phyloP scores from a whole-genome alignment of 2,888 invertebrate genomes.

The Drosophila mimetica region DNA sequence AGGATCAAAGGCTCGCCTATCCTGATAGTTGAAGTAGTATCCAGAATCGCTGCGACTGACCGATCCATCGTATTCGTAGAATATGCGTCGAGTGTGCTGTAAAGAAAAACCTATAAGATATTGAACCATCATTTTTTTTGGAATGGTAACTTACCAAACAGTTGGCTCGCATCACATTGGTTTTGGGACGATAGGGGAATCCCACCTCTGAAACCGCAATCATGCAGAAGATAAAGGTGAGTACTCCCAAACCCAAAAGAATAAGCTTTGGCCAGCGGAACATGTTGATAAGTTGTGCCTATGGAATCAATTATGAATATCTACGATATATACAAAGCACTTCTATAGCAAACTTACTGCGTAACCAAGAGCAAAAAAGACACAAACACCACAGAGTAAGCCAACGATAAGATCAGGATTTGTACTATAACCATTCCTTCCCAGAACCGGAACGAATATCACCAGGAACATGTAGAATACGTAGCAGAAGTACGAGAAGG shows the following conservation, averaged over 20 bases:
- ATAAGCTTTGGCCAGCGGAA: slow-evolving; percentile 74
- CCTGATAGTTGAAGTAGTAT: slow-evolving; percentile 84
- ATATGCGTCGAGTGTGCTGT: slow-evolving; percentile 84
- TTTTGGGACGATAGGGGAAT: slow-evolving; percentile 86
- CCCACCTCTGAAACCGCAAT: slow-evolving; percentile 85
- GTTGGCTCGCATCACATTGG: slow-evolving; percentile 84
- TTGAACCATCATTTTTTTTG: background rate
- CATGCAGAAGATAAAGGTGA: slow-evolving; percentile 76
- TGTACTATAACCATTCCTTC: slow-evolving; percentile 84
- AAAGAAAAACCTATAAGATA: background rate
- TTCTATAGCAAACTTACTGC: slow-evolving; percentile 80
- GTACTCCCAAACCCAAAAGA: slow-evolving; percentile 78
- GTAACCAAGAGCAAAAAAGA: slow-evolving; percentile 79
- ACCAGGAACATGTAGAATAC: slow-evolving; percentile 84
- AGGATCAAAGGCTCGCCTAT: slow-evolving; percentile 67
- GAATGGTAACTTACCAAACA: slow-evolving; percentile 83
- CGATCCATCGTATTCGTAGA: slow-evolving; percentile 80
- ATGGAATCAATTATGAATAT: slow-evolving; percentile 57
- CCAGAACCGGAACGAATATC: slow-evolving; percentile 87
- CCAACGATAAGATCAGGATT: slow-evolving; percentile 86
- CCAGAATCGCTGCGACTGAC: slow-evolving; percentile 84
- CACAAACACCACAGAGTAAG: slow-evolving; percentile 80
- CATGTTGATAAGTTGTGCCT: slow-evolving; percentile 81
- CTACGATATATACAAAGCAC: slow-evolving; percentile 73
- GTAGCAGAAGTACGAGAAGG: slow-evolving; percentile 85